phyloP scores from a whole-genome alignment of 2,113 vertebrate genomes.

The Rhineura floridana region DNA sequence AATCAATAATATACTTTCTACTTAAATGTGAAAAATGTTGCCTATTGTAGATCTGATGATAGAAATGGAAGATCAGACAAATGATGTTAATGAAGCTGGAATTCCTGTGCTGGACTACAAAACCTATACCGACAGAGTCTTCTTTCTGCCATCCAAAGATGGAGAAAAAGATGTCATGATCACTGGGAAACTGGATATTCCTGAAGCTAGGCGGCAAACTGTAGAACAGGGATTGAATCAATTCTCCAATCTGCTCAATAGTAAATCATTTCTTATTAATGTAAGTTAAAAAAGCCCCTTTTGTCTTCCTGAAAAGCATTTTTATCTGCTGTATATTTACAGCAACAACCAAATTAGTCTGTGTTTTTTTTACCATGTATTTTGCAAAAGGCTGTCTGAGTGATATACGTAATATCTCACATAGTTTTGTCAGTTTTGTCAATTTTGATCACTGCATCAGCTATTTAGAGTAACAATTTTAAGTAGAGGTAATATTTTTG shows the following conservation, averaged over 20 bases:
- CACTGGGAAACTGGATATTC: constrained; percentile 89
- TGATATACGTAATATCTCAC: not conserved
- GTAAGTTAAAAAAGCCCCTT: constrained; percentile 73
- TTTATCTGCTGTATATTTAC: not conserved
- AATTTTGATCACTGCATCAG: not conserved
- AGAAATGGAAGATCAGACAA: constrained; percentile 98
- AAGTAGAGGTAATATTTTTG: not conserved
- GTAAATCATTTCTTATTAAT: constrained; percentile 95
- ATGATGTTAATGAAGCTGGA: constrained; percentile 89
- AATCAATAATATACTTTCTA: constrained; percentile 3
- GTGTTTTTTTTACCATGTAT: not conserved
- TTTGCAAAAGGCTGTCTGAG: not conserved
- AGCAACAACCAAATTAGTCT: not conserved
- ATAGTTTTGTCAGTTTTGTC: not conserved
- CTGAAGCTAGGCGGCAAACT: constrained; percentile 80
- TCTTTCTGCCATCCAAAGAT: constrained; percentile 94
- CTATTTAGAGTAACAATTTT: not conserved
- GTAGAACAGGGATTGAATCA: constrained; percentile 93
- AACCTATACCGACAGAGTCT: constrained; percentile 92
- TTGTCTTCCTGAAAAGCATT: not conserved
- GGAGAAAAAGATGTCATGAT: constrained; percentile 93
- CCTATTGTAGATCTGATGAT: constrained; percentile 92
- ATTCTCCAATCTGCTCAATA: constrained; percentile 97
- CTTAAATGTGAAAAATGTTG: constrained; percentile 21
- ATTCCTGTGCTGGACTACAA: constrained; percentile 96